Evolutionary conservation across 2,113 vertebrate species (phyloP).

Genomic region (Psittacus erithacus): DNA sequence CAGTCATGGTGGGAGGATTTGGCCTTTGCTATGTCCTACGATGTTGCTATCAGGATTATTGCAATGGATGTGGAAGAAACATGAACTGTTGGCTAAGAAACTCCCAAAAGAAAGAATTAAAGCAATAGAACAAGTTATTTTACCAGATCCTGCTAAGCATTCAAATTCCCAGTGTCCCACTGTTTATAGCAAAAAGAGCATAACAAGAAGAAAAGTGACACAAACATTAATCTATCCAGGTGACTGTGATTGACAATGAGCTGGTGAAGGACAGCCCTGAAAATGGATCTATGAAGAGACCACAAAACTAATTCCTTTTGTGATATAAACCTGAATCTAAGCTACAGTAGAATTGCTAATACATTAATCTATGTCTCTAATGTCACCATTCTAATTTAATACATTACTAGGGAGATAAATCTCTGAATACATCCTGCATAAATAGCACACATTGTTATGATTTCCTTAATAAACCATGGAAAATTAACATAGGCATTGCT

Average conservation of each 20-base stretch:
- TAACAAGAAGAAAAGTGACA: neutral
- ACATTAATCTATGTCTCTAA: constrained; percentile 68
- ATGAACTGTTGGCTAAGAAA: neutral
- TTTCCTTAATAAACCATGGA: constrained; percentile 68
- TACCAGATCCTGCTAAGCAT: neutral
- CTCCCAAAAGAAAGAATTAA: neutral
- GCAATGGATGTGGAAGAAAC: neutral
- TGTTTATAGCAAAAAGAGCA: neutral
- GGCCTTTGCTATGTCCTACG: neutral
- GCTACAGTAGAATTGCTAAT: constrained; percentile 51
- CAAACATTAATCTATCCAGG: neutral
- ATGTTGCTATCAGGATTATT: fast-evolving
- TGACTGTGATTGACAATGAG: constrained; percentile 37
- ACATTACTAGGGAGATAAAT: constrained; percentile 71
- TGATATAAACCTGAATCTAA: constrained; percentile 62
- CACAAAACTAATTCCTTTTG: constrained; percentile 68
- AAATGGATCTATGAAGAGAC: constrained; percentile 44
- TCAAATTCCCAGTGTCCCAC: neutral
- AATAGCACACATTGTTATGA: constrained; percentile 56
- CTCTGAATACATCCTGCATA: constrained; percentile 57
- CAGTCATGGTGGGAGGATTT: neutral
- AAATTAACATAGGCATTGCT: constrained; percentile 61
- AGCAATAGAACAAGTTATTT: constrained; percentile 12
- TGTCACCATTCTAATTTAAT: constrained; percentile 68
- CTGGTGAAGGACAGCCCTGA: constrained; percentile 50